These are phyloP conservation scores for Drosophila koepferae DNA, from an alignment of 2,888 invertebrate genomes.

Conservation along the genomic window DNA sequence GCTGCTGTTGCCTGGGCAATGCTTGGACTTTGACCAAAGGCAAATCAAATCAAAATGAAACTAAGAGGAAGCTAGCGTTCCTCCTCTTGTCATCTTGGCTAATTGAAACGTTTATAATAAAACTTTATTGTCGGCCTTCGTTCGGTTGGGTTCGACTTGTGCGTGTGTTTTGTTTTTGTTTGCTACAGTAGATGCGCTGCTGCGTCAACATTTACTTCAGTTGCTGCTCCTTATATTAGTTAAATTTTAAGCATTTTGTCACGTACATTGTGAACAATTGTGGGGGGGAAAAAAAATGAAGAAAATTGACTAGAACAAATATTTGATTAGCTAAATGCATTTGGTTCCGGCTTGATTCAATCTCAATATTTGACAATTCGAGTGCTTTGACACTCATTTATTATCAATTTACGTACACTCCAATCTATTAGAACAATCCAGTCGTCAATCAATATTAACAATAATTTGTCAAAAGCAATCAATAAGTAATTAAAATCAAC, in stretches of 20 bases:
- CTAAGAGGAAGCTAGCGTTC: constrained; percentile 10
- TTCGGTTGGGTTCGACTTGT: constrained; percentile 7
- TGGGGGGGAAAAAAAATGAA: constrained; percentile 4
- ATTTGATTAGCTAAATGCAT: constrained; percentile 51
- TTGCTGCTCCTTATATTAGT: constrained; percentile 12
- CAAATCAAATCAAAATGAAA: constrained; percentile 40
- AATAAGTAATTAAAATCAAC: constrained; percentile 8
- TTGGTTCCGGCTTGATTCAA: constrained; percentile 24
- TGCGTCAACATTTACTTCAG: background rate
- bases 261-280: constrained; percentile 35
- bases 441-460: constrained; percentile 40
- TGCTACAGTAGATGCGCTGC: background rate
- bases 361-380: constrained; percentile 22
- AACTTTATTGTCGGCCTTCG: constrained; percentile 61
- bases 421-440: constrained; percentile 40
- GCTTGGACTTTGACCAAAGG: constrained; percentile 62
- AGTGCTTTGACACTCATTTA: constrained; percentile 42
- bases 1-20: constrained; percentile 54
- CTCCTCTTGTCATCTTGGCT: constrained; percentile 47
- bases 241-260: constrained; percentile 30
- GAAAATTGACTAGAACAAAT: constrained; percentile 31
- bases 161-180: constrained; percentile 12
- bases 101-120: constrained; percentile 70
- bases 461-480: constrained; percentile 12
- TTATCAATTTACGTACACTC: constrained; percentile 43